phyloP scores from a whole-genome alignment of 2,888 invertebrate species.

The Auanema freiburgensis region DNA sequence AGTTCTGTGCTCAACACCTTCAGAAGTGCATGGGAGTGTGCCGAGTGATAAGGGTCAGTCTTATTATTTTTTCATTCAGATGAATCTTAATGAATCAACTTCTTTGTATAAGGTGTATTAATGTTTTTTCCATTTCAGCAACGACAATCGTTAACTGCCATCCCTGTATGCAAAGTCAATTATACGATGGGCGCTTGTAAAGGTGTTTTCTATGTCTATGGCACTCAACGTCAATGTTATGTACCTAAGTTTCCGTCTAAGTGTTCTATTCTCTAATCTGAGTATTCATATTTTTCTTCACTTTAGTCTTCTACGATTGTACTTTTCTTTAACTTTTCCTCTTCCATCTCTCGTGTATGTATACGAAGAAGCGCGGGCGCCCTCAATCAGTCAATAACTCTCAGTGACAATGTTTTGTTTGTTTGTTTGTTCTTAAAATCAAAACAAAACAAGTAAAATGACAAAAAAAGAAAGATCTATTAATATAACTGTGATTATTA shows the following conservation, averaged over 20 bases:
- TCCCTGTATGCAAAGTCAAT: conserved; percentile 60
- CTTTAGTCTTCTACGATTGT: conserved; percentile 11
- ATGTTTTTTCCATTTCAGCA: conserved; percentile 52
- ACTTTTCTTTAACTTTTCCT: conserved; percentile 15
- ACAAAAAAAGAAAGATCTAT: too few species aligned
- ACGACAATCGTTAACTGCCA: conserved; percentile 57
- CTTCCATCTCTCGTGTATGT: conserved; percentile 11
- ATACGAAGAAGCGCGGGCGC: too few species aligned
- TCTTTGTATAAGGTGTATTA: too few species aligned
- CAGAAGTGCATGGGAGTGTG: conserved; percentile 58
- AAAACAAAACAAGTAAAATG: too few species aligned
- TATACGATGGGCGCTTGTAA: conserved; percentile 49
- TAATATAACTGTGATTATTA: too few species aligned
- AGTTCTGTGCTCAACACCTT: conserved; percentile 58
- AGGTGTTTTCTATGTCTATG: conserved; percentile 64
- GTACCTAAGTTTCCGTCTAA: conserved; percentile 63
- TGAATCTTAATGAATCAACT: background rate
- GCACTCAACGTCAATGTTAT: conserved; percentile 57
- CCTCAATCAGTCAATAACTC: too few species aligned
- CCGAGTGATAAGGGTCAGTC: conserved; percentile 54
- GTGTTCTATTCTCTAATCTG: conserved; percentile 49
- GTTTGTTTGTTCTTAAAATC: too few species aligned
- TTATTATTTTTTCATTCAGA: background rate
- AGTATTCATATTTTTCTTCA: conserved; percentile 20
- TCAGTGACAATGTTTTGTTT: too few species aligned